A percentile compares a stretch with the other conserved stretches of the same genome.
Conservation (phyloP, 2,888 invertebrate genomes). For the Volucella inflata region DNA sequence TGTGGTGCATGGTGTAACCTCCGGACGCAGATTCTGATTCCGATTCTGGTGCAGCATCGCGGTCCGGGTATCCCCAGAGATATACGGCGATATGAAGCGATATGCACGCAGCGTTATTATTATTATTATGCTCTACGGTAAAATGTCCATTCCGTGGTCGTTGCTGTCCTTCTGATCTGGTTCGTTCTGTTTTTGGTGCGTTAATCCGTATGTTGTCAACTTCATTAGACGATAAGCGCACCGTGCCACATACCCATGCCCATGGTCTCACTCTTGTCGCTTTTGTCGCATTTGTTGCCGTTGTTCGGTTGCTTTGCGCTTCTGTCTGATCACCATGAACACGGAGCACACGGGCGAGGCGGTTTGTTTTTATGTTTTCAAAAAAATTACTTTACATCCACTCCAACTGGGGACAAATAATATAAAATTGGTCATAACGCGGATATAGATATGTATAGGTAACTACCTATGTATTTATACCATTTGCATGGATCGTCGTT, state of each 20-base stretch:
- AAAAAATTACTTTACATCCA: slow-evolving; percentile 68
- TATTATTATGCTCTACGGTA: slow-evolving; percentile 64
- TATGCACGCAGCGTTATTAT: slow-evolving; percentile 67
- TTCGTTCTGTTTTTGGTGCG: slow-evolving; percentile 81
- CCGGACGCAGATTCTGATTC: neutral
- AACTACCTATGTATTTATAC: neutral
- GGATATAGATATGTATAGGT: slow-evolving; percentile 1
- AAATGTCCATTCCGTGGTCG: slow-evolving; percentile 55
- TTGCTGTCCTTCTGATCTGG: slow-evolving; percentile 72
- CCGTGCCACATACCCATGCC: slow-evolving; percentile 75
- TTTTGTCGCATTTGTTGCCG: neutral
- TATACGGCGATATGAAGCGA: slow-evolving; percentile 27
- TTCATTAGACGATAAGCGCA: slow-evolving; percentile 84
- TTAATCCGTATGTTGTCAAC: slow-evolving; percentile 84
- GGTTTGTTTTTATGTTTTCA: slow-evolving; percentile 73
- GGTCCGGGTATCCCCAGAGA: neutral
- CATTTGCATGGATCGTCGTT: slow-evolving; percentile 12
- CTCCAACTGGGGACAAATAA: slow-evolving; percentile 53
- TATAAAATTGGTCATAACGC: slow-evolving; percentile 21
- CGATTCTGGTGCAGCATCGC: neutral
- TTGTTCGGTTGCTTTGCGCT: slow-evolving; percentile 60
- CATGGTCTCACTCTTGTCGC: slow-evolving; percentile 37
- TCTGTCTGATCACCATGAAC: slow-evolving; percentile 55
- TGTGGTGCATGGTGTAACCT: slow-evolving; percentile 7
- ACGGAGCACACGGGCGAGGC: slow-evolving; percentile 35